Percentiles rank a stretch among this genome's conserved stretches.
Conservation (phyloP, 1,140 invertebrate species). For the Oncopodura yosiiana region DNA sequence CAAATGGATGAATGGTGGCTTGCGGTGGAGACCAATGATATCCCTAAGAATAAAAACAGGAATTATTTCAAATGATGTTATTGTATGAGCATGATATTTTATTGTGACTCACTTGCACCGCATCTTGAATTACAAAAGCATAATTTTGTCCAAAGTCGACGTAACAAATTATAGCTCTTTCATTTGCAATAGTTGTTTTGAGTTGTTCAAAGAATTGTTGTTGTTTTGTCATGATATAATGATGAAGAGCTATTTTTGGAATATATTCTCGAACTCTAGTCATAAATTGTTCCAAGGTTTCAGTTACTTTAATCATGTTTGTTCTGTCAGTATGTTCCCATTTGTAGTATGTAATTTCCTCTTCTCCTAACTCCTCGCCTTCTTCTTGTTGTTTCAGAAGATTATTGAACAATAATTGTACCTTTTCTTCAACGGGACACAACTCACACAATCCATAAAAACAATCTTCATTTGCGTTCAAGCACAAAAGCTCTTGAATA, state of each 20-base stretch:
- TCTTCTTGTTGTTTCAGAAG: too few species aligned
- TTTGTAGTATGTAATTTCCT: background rate
- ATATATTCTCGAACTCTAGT: background rate
- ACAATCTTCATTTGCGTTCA: background rate
- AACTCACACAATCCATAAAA: background rate
- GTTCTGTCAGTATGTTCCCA: background rate
- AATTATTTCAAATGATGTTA: too few species aligned
- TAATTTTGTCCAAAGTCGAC: constrained; percentile 35
- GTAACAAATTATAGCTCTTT: constrained; percentile 3
- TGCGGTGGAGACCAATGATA: constrained; percentile 32
- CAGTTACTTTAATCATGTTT: background rate
- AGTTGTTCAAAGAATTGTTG: background rate
- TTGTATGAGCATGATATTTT: too few species aligned
- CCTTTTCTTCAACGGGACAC: constrained; percentile 1
- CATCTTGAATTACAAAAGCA: constrained; percentile 30
- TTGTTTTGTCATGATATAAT: constrained; percentile 8
- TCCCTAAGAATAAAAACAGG: too few species aligned
- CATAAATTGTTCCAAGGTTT: background rate
- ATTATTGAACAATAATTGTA: background rate
- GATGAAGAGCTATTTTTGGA: background rate
- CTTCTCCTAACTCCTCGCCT: too few species aligned
- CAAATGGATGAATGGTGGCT: constrained; percentile 34
- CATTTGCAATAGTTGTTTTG: constrained; percentile 19
- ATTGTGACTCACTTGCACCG: too few species aligned
- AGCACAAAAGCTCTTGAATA: background rate